Base-by-base conservation (phyloP, 2,888 invertebrate genomes). In the Chrysolina oricalcia region DNA sequence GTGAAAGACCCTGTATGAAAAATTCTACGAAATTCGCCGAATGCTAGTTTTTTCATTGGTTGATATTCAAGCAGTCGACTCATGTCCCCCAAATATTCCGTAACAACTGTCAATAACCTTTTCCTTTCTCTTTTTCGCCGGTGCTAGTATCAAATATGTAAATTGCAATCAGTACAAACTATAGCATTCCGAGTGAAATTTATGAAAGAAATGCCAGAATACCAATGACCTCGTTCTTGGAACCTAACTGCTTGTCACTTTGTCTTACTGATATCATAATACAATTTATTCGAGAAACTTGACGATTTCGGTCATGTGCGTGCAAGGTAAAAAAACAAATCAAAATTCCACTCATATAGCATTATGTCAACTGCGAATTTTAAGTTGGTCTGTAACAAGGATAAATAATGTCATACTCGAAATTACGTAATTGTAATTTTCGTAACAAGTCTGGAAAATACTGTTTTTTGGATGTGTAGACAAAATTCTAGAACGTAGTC, bases 291-390 rank as follows among this genome's bases (percentile, higher is more conserved):
- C 35, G 35, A 35, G 35, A 6, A 68, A 41, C 59, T 74, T 74
- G 43, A 70, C 64, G 64, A 75, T 71, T 72, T 75, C 50, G 27
- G 66, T 75, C 75, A 68, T 75, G 75, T 72, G 63, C n/a, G n/a
- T 53, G 43, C 15, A 59, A n/a, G 8, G 10, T 4, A 35, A 59
- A 71, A 72, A 72, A 62, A 64, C 63, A 56, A 72, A 72, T 75
- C 68, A 63, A 72, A 69, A 72, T 75, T 74, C 74, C 48, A 71
- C 70, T 67, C 74, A 71, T 74, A 74, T 64, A 62, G 40, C 65
- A 48, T 27, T 27, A 64, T 68, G 64, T 43, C 13, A 67, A 72
- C 67, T 75, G 75, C 68, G 53, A 68, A 68, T 53, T 23, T 66
- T 23, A 43, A 66, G 66, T 23, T 46, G 46, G 23, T n/a, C 5